Evolutionary conservation across 2,888 invertebrate species (phyloP), one percentile per base, ranked within the genome.

Genomic region (Dynastes tityus): DNA sequence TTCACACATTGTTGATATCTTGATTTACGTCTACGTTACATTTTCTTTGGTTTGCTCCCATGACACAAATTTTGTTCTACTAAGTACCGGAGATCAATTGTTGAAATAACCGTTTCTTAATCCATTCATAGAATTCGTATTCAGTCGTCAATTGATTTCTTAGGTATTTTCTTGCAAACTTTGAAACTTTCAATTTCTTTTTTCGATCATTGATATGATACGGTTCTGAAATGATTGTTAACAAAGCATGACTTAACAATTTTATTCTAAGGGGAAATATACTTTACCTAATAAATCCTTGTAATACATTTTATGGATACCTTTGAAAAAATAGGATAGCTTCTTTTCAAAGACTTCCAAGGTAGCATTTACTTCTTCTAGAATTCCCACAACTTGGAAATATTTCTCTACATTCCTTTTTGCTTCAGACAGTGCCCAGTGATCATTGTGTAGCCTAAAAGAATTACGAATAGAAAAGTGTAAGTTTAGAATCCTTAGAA

Each of bases 121-220:
- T 85, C 91, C 92, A 92, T 68, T 90, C 85, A 84, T 92, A 92
- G 85, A 92, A 91, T 82, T 92, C 90, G 79, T 91, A 89, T 85
- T 92, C 92, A 22, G 87, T 86, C 63, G 85, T 85, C n/a, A 92
- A 86, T 58, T 85, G 85, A 64, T 85, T 84, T 82, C 86, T 87
- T 4, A 91, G 83, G 53, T 85, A 83, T 27, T 85, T 83, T 81
- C 85, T 83, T 1, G 86, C 82, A 53, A 82, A 81, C 2, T 83
- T 80, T n/a, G 84, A 83, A 0, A 87, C 79, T 76, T 84, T 84
- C 2, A 88, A 85, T 78, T 88, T 85, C 76, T 85, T 86, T 55
- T 83, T 82, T 82, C 88, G 89, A 68, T 86, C 85, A 80, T 88
- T 88, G 37, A 78, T 76, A 58, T 84, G 84, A 80, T 87, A 89